Evolutionary conservation across 2,113 vertebrate species (phyloP), one percentile per base, ranked within the genome.

Genomic region (Periophthalmodon schlosseri): DNA sequence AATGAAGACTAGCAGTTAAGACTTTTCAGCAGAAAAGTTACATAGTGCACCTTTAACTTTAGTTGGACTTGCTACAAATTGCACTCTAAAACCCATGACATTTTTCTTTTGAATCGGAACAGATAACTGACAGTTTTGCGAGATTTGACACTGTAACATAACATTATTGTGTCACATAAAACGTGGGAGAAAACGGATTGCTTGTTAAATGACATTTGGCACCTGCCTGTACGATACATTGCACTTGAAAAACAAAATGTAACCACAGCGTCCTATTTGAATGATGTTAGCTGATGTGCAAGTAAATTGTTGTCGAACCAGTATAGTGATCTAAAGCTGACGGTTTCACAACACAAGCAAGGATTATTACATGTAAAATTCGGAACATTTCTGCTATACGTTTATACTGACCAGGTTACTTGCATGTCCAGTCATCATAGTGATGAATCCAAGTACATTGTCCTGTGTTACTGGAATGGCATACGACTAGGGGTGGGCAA

Each of bases 41-140:
- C n/a, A n/a, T n/a, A 36, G 34, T 36, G 34, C 36, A 39, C 10
- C 39, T 44, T 44, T 44, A 3, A n/a, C 16, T 54, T 34, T 7
- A 12, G 5, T 23, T 24, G 24, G 21, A 21, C 12, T 13, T 58
- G 39, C 39, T 44, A 28, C 9, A 44, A 11, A 44, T 10, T 39
- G 36, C 4, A 39, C 21, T 2, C 23, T 2, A 60, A 13, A 24
- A 33, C 5, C 15, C 58, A 13, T 28, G 58, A 33, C 23, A 28
- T 28, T 28, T 14, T 24, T 7, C 24, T 14, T 23, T 80, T 33
- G 52, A 10, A 28, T 65, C 9, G n/a, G 72, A 75, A 68, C 52
- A 47, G 20, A 56, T 66, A 70, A 68, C 58, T 72, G 50, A 68
- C 69, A 61, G 58, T 20, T 69, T 54, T 67, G 3, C 36, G 4